Percentiles rank a stretch among this genome's conserved stretches.
Evolutionary conservation across 37 sponge, comb jelly and placozoan species (phyloP).

Genomic region (Ianthella basta): DNA sequence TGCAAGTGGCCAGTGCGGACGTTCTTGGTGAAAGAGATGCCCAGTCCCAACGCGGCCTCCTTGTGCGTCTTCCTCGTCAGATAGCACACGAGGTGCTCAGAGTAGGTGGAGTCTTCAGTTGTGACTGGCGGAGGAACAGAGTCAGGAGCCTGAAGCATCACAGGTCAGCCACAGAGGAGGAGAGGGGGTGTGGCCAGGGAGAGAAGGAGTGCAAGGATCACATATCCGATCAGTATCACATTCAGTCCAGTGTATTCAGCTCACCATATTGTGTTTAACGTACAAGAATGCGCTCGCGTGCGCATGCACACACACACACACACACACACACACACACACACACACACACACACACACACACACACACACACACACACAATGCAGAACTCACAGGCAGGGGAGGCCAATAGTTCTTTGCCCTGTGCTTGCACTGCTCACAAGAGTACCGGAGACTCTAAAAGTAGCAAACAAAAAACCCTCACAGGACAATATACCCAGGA

Average conservation of each 20-base stretch:
- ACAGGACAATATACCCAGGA: too few relatives aligned
- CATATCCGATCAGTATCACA: too few relatives aligned
- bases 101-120: slow-evolving; percentile 27
- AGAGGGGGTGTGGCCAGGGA: too few relatives aligned
- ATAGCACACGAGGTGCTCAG: slow-evolving; percentile 51
- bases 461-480: not conserved
- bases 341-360: not conserved
- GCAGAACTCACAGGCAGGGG: slow-evolving; percentile 33
- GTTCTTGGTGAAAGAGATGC: slow-evolving; percentile 61
- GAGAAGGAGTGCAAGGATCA: too few relatives aligned
- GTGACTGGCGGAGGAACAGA: slow-evolving; percentile 6
- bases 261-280: too few relatives aligned
- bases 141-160: not conserved
- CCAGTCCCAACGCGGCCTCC: slow-evolving; percentile 65
- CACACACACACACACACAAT: not conserved
- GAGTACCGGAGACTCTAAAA: slow-evolving; percentile 55
- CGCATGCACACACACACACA: too few relatives aligned
- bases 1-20: slow-evolving; percentile 59
- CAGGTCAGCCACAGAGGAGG: not conserved
- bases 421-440: slow-evolving; percentile 49
- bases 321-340: too few relatives aligned
- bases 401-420: slow-evolving; percentile 59
- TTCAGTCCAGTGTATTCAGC: too few relatives aligned
- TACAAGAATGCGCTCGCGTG: too few relatives aligned
- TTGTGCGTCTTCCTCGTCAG: slow-evolving; percentile 51